These are phyloP conservation scores for Balaenoptera acutorostrata DNA, from an alignment of 2,113 vertebrate species.

Conservation along the genomic window DNA sequence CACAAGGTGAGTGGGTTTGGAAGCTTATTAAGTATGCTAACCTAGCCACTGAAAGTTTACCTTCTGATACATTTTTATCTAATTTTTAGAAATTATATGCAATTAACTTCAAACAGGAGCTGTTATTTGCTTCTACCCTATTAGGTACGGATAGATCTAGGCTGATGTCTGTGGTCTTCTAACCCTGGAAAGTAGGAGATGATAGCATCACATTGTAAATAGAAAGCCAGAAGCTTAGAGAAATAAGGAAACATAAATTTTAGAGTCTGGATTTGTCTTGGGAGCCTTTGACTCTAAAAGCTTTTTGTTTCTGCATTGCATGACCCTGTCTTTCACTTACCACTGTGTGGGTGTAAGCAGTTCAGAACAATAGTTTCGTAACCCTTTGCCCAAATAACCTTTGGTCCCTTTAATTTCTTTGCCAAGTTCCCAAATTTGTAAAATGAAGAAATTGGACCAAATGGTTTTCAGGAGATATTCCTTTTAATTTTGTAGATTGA, in stretches of 20 bases:
- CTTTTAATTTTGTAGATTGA: constrained; percentile 31
- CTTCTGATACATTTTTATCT: not conserved
- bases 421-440: not conserved
- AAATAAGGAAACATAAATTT: not conserved
- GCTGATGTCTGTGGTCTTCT: not conserved
- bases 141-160: not conserved
- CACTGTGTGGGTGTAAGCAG: not conserved
- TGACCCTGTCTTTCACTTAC: not conserved
- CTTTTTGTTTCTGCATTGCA: not conserved
- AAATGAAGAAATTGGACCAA: not conserved
- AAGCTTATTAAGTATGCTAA: not conserved
- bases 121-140: not conserved
- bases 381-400: not conserved
- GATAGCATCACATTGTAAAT: not conserved
- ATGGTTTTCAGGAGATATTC: not conserved
- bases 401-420: not conserved
- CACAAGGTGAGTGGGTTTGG: constrained; percentile 88
- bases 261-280: not conserved
- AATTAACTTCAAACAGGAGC: not conserved
- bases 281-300: not conserved
- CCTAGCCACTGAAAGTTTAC: not conserved
- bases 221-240: not conserved
- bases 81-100: not conserved
- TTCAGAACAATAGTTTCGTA: constrained; percentile 3
- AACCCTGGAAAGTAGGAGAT: not conserved